A percentile compares a stretch with the other conserved stretches of the same genome.
phyloP scores from a whole-genome alignment of 2,797 vertebrate species.

The Amphiprion clarkii region DNA sequence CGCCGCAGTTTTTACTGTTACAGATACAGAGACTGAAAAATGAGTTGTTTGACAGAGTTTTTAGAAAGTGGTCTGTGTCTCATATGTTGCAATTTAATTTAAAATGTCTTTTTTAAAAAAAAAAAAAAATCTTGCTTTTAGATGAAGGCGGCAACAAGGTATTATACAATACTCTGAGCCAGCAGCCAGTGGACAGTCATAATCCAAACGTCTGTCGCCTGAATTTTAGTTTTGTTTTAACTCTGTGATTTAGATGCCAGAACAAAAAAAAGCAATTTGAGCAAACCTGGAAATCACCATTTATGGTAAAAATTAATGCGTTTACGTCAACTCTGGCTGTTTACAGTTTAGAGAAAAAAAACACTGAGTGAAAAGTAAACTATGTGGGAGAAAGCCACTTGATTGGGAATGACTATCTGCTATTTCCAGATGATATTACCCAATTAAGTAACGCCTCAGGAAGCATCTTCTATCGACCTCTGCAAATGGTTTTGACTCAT shows the following conservation, averaged over 20 bases:
- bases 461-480: neutral
- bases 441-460: neutral
- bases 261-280: neutral
- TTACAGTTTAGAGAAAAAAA: conserved; percentile 44
- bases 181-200: neutral
- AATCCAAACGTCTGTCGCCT: neutral
- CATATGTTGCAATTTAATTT: neutral
- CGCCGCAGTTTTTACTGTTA: conserved; percentile 6
- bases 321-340: conserved; percentile 29
- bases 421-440: neutral
- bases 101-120: neutral
- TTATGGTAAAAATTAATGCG: conserved; percentile 35
- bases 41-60: neutral
- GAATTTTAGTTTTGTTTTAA: conserved; percentile 15
- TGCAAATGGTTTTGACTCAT: neutral
- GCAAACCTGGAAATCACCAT: conserved; percentile 14
- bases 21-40: neutral
- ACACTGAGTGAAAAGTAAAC: conserved; percentile 39
- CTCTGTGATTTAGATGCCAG: conserved; percentile 1
- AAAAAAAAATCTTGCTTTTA: neutral
- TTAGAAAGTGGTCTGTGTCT: neutral
- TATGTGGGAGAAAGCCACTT: conserved; percentile 9
- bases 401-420: neutral
- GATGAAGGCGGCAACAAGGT: conserved; percentile 5
- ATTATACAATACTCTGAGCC: conserved; percentile 32